Base-by-base conservation (phyloP, 1,140 invertebrate species). In the Ridgeia piscesae region DNA sequence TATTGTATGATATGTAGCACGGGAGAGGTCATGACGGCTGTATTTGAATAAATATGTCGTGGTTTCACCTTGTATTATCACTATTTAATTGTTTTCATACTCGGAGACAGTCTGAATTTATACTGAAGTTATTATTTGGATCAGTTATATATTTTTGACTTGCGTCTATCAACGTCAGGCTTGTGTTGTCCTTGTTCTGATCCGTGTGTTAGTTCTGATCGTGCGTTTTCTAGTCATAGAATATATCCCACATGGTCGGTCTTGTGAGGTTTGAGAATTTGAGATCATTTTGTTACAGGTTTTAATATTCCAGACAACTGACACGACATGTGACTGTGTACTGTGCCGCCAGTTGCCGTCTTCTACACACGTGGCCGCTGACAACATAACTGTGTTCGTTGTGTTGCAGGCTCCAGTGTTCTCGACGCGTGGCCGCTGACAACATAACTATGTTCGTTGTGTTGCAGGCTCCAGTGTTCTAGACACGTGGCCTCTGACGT, bases 401-500 rank as follows among this genome's bases (percentile, higher is more conserved):
- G 58, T 77, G 58, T 77, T 77, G 58, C 58, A 77, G 58, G 58
- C 27, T 77, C 58, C 58, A 77, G 58, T 77, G 58, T 77, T 77
- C 58, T 77, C 1, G 58, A 77, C 6, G 27, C 58, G 58, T 77
- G 58, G 58, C 58, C 58, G 58, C 58, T 77, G 58, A 77, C 58
- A 31, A 1, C 58, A 77, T 17, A 77, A 21, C 27, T 77, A 17
- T 77, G 58, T 77, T 77, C 58, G 58, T 77, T 77, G 58, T 77
- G 58, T 77, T 77, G 34, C 93, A 95, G 95, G 95, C 34, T 95
- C 95, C 33, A 95, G 95, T 93, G 95, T 96, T 31, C 93, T 96
- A 88, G 95, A 96, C 89, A 92, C 94, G 34, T 96, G 95, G 95
- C 95, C 95, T 11, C 93, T 96, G 77, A 95, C 95, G 14, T 17